Evolutionary conservation across 2,888 invertebrate species (phyloP).

Genomic region (Malthinus seriepunctatus): DNA sequence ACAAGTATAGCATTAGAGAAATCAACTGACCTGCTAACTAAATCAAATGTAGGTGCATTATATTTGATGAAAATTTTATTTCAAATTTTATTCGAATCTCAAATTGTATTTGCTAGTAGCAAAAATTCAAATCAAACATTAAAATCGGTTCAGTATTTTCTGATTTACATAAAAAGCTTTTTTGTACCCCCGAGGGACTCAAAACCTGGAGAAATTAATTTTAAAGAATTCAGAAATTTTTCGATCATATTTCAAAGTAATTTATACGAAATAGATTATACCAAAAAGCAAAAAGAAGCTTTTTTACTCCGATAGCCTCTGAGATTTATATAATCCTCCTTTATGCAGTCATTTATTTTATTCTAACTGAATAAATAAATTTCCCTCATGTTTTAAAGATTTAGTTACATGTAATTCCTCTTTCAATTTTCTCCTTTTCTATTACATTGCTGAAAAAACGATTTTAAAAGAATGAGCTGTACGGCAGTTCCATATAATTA

Average conservation of each 20-base stretch:
- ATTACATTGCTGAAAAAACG: no score
- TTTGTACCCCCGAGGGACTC: neutral
- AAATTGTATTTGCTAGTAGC: no score
- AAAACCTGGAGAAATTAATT: neutral
- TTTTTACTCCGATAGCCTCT: neutral
- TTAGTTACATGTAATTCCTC: constrained; percentile 1
- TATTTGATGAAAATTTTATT: constrained; percentile 16
- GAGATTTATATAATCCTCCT: constrained; percentile 9
- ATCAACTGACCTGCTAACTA: constrained; percentile 26
- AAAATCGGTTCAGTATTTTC: no score
- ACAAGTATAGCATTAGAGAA: constrained; percentile 36
- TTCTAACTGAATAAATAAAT: constrained; percentile 7
- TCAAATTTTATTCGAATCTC: neutral
- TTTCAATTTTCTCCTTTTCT: neutral
- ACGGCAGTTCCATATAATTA: no score
- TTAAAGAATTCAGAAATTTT: neutral
- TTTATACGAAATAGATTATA: constrained; percentile 1
- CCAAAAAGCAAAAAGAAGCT: no score
- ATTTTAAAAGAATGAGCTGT: no score
- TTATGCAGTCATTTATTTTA: constrained; percentile 11
- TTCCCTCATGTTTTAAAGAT: constrained; percentile 20
- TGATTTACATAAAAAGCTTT: no score
- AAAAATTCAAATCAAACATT: no score
- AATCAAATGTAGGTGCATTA: constrained; percentile 20
- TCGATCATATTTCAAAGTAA: neutral